Evolutionary conservation across 2,113 vertebrate genomes (phyloP), one percentile per base, ranked within the genome.

Genomic region (Lasiurus borealis): DNA sequence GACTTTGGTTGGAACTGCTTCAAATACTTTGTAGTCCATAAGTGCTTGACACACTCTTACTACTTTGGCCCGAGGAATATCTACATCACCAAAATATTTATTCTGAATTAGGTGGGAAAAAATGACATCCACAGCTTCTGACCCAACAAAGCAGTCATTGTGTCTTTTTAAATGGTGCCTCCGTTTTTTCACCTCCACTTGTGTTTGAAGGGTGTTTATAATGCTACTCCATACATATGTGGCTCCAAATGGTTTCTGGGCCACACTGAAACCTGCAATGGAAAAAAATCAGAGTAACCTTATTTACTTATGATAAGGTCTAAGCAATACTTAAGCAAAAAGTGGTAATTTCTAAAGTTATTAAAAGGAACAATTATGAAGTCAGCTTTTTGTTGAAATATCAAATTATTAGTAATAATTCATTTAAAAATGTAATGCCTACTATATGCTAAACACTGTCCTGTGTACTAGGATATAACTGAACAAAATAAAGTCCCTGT

Each of bases 151-250:
- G 80, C 99, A 99, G 98, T 99, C 98, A 0, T 99, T 98, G 96
- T 99, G 98, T 40, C 98, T 98, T 97, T 99, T 99, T 19, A 99
- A 98, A 97, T 99, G 99, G 96, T 99, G 99, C 50, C 99, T 98
- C 29, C 99, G 98, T 48, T 98, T 99, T 87, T 99, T 99, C 71
- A 99, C 99, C 96, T 99, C 99, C 97, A 99, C 99, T 21, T 98
- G 98, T 27, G 98, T 97, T 13, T 99, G 99, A 34, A 99, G 99
- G 23, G 99, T 98, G 29, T 97, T 98, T 98, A 99, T 99, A 91
- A 99, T 99, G 98, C 99, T 99, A 96, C 99, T 98, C 99, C 99
- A 99, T 83, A 99, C 99, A 1, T 98, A 99, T 0, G 99, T 99
- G 82, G 99, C 99, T 92, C 99, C 98, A 95, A 99, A 99, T 0